Base-by-base conservation (phyloP, 2,113 vertebrate genomes). In the Formicarius rufipectus region DNA sequence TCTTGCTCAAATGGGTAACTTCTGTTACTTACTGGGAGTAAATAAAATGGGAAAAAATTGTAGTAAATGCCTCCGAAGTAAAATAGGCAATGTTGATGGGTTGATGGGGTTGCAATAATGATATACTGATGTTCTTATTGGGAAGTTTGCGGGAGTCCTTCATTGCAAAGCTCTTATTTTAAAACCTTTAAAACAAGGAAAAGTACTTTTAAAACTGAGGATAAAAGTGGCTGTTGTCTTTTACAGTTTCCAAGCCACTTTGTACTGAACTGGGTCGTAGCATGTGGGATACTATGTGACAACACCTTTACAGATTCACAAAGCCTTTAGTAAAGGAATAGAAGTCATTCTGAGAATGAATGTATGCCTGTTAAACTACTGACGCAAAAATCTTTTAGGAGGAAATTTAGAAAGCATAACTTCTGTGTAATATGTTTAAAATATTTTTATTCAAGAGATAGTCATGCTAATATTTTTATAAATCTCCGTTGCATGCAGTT, bases 281-380 rank as follows among this genome's bases (percentile, higher is more conserved):
- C 8, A 20, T 0, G 0, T 21, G 4, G 59, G 20, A 14, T 63
- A 13, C 4, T 69, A 31, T 0, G 2, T 39, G 56, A 31, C 42
- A n/a, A 12, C 31, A 59, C 35, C 59, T 60, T 71, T 78, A 47
- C 45, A 60, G 62, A 59, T 35, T 55, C 59, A 50, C n/a, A 52
- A 35, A 68, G 31, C 35, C 37, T 87, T 66, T 50, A 74, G 18
- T 64, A 73, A 86, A 79, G 28, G 1, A 79, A 14, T 21, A 11
- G 9, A 28, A 80, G 22, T 55, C 4, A 30, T 86, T 64, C 45
- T 69, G 35, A 75, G 47, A 68, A 72, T 68, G 24, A 47, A 35
- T 20, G 3, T 25, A 14, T 52, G 18, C 35, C 37, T 23, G 21
- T 68, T 60, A 79, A 95, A 44, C 23, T 55, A 74, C 39, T 27